Base-by-base conservation (phyloP, 2,888 invertebrate species). In the Eupithecia subumbrata region DNA sequence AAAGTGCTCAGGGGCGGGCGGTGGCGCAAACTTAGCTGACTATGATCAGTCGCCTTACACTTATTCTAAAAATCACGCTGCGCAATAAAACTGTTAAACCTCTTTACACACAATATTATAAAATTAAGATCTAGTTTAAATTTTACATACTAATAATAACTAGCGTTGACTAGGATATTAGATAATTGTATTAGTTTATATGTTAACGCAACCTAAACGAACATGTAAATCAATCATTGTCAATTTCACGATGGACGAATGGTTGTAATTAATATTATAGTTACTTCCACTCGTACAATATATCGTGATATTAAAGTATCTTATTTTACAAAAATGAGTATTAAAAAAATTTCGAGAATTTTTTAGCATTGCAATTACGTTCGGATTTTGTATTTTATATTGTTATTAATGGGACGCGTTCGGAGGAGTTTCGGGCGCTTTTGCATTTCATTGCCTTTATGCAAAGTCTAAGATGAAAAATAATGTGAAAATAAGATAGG, bases 51-150 rank as follows among this genome's bases (percentile, higher is more conserved):
- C 79, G 82, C 82, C 82, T 82, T 82, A 82, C 73, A 76, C 79
- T 82, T 82, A 82, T 82, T 82, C 80, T 82, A 82, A 82, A 82
- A 72, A 78, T 79, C 80, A 82, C 78, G 77, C 82, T 79, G 78
- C 81, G 82, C 82, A 82, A 82, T 82, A 80, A 80, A 76, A 74
- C 80, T 82, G 77, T 78, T 80, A 68, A 79, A 79, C 80, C 80
- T 80, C 81, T 80, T 79, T 82, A 82, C 81, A 80, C 79, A 80
- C 81, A 80, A 80, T 82, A 77, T 82, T 80, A 74, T 80, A 79
- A 76, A 73, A 71, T 68, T 82, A 80, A 80, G 80, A 74, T 77
- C 80, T 82, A 82, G 82, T 77, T 80, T 73, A 82, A 79, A 82
- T 79, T 80, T 79, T 82, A 82, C 80, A 82, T 82, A 79, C 80